Conservation (phyloP, 2,888 invertebrate genomes). For the Flabesymbios commensalis region DNA sequence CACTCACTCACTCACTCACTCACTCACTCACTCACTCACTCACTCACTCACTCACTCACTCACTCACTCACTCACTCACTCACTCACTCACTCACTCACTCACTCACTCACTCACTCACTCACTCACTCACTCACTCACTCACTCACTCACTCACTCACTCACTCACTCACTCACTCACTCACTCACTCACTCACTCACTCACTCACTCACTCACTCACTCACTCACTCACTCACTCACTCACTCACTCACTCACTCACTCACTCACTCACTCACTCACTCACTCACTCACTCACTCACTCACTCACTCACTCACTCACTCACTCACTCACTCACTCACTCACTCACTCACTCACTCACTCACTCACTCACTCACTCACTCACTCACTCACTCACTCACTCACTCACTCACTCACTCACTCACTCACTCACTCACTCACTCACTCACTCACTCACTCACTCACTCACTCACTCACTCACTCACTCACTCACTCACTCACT, state of each 20-base stretch:
- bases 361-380: no score
- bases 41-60: background rate
- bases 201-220: constrained; percentile 7
- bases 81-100: constrained; percentile 18
- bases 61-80: background rate
- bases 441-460: no score
- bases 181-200: constrained; percentile 6
- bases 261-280: background rate
- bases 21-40: background rate
- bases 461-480: no score
- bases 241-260: background rate
- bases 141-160: constrained; percentile 52
- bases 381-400: no score
- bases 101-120: background rate
- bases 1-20: background rate
- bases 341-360: no score
- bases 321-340: no score
- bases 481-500: no score
- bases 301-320: background rate
- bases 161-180: constrained; percentile 42
- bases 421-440: no score
- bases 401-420: no score
- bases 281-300: background rate
- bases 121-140: constrained; percentile 32
- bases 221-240: constrained; percentile 19